Conservation (phyloP, 1,140 invertebrate genomes). For the Orchesella cincta region DNA sequence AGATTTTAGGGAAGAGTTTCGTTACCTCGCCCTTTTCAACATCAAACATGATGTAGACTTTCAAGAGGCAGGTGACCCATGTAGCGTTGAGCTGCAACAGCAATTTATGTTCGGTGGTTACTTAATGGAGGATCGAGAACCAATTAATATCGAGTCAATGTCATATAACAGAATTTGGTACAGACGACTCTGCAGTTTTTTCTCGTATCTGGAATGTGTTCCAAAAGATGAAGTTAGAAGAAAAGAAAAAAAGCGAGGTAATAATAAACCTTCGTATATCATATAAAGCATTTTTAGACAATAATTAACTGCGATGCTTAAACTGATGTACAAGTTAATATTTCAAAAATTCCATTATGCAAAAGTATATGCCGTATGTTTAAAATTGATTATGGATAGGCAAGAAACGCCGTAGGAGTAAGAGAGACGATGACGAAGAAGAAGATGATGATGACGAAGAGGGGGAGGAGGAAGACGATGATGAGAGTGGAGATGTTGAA, state of each 20-base stretch:
- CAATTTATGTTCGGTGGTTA: background rate
- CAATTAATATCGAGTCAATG: background rate
- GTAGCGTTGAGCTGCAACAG: background rate
- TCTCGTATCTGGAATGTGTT: constrained; percentile 1
- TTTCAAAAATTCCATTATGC: background rate
- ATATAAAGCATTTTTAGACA: too few species aligned
- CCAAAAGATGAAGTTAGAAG: background rate
- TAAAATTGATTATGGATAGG: too few species aligned
- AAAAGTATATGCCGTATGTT: background rate
- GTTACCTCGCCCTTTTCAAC: background rate
- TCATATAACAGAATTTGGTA: background rate
- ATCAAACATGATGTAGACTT: background rate
- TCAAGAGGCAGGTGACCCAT: background rate
- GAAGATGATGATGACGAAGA: background rate
- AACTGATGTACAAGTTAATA: background rate
- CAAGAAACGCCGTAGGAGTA: background rate
- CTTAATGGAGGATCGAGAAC: background rate
- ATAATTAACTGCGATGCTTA: too few species aligned
- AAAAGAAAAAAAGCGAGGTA: background rate
- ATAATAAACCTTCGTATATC: too few species aligned
- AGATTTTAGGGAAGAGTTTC: too few species aligned
- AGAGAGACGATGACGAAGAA: background rate
- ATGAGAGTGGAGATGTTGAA: background rate
- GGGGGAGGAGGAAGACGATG: background rate
- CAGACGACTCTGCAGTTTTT: background rate